Conservation (phyloP, 2,797 vertebrate genomes). For the Poeciliopsis paucimaculata region DNA sequence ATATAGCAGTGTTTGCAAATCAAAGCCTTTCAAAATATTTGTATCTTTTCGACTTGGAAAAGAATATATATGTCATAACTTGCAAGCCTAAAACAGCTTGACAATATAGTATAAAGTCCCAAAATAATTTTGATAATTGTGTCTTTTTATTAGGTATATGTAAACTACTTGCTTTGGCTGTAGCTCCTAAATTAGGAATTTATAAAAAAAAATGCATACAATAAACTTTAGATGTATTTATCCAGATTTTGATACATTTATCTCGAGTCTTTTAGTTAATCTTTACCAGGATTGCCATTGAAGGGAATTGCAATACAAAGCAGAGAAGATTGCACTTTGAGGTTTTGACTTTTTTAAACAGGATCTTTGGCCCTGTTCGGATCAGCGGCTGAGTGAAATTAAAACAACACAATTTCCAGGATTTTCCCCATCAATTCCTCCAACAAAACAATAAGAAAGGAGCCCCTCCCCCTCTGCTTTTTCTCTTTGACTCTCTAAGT, state of each 20-base stretch:
- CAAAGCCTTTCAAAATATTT: too few species aligned
- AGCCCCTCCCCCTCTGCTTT: slow-evolving; percentile 40
- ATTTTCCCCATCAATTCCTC: slow-evolving; percentile 38
- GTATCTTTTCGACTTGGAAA: too few species aligned
- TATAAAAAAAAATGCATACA: neutral
- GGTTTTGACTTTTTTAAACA: slow-evolving; percentile 5
- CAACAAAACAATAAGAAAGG: slow-evolving; percentile 65
- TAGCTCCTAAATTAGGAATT: too few species aligned
- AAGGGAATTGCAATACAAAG: neutral
- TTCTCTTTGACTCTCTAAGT: slow-evolving; percentile 50
- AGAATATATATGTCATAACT: neutral
- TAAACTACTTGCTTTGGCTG: too few species aligned
- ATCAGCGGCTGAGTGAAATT: slow-evolving; percentile 16
- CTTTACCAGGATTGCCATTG: neutral
- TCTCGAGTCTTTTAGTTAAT: neutral
- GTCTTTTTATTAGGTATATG: too few species aligned
- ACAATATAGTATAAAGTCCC: too few species aligned
- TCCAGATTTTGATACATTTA: neutral
- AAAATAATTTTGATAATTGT: too few species aligned
- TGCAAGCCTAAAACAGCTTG: too few species aligned
- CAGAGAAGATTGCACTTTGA: neutral
- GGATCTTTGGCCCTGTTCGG: slow-evolving; percentile 32
- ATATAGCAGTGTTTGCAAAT: neutral
- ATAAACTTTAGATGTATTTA: neutral
- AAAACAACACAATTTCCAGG: slow-evolving; percentile 47